Base-by-base conservation (phyloP, 1,140 invertebrate genomes). In the Drosophila nigromelanica region DNA sequence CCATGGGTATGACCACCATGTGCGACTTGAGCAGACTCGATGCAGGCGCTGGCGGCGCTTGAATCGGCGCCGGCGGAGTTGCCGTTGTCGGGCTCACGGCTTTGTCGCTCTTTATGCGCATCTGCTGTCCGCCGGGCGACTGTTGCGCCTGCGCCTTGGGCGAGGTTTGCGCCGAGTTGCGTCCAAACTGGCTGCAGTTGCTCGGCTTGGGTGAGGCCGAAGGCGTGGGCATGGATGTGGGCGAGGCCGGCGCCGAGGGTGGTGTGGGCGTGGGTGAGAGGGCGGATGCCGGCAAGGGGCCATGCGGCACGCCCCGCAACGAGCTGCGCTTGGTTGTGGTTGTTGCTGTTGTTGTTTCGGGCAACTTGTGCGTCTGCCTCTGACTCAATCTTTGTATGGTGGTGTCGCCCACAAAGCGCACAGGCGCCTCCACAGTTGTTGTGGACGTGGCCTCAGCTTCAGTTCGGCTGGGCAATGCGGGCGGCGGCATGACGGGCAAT, bases 1-100 rank as follows among this genome's bases (percentile, higher is more conserved):
- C 87, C 37, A 90, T 73, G n/a, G 90, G 90, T 75, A 91, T 91
- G 14, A 91, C 81, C 5, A 92, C 89, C 91, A 91, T 91, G 45
- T 90, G 86, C 35, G 78, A 87, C 55, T 69, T 70, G 4, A 90
- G 80, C 35, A 89, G 43, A 64, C 55, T 89, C 0, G 82, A 68
- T 5, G 78, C 78, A 10, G 67, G 55, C 18, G 67, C 27, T 60
- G 27, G 45, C 45, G 1, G 45, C 24, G 15, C 62, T 2, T 12
- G 37, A 14, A 5, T 18, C 7, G 39, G 37, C 21, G 8, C 10
- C 2, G 37, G n/a, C n/a, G 37, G 51, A 6, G 73, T 60, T 18
- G 62, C 61, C 4, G 67, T 45, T 3, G 56, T 48, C 4, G 47
- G 33, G 24, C 60, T 64, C 8, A 71, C 6, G 0, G 33, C 37